Evolutionary conservation across 2,797 vertebrate species (phyloP).

Genomic region (Pagetopsis macropterus): DNA sequence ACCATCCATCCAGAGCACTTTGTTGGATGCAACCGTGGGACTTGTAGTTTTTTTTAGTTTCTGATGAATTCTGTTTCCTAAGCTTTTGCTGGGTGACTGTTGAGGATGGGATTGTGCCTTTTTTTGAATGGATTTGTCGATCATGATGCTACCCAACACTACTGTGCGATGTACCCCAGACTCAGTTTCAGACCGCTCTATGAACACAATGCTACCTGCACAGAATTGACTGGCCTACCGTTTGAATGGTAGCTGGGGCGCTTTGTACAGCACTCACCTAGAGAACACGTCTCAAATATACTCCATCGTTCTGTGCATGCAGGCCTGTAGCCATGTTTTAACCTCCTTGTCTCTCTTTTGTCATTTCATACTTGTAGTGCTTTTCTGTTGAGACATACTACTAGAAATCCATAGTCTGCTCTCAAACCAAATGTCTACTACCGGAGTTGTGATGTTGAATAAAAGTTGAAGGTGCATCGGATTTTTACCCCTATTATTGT

Average conservation of each 20-base stretch:
- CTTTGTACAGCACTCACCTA: constrained; percentile 73
- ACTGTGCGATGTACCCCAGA: constrained; percentile 63
- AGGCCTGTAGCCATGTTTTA: constrained; percentile 81
- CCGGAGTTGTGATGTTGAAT: constrained; percentile 83
- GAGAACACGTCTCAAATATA: constrained; percentile 63
- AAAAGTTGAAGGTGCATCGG: constrained; percentile 82
- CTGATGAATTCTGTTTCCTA: constrained; percentile 65
- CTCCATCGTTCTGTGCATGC: constrained; percentile 79
- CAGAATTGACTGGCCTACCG: constrained; percentile 60
- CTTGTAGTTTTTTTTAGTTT: constrained; percentile 72
- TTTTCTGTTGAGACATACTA: constrained; percentile 76
- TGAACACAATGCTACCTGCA: constrained; percentile 56
- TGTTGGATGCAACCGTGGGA: constrained; percentile 75
- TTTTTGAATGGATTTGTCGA: constrained; percentile 76
- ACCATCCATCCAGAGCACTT: constrained; percentile 72
- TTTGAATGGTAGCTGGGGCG: constrained; percentile 61
- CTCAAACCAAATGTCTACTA: constrained; percentile 78
- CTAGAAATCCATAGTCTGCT: constrained; percentile 76
- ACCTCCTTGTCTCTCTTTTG: constrained; percentile 71
- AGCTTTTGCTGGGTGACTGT: constrained; percentile 75
- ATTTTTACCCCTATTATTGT: constrained; percentile 68
- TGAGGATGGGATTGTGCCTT: constrained; percentile 81
- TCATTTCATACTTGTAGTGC: constrained; percentile 79
- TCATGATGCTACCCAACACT: constrained; percentile 70
- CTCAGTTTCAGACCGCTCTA: constrained; percentile 62